A percentile compares a stretch with the other conserved stretches of the same genome.
phyloP scores from a whole-genome alignment of 2,888 invertebrate species.

The Dryobota labecula region DNA sequence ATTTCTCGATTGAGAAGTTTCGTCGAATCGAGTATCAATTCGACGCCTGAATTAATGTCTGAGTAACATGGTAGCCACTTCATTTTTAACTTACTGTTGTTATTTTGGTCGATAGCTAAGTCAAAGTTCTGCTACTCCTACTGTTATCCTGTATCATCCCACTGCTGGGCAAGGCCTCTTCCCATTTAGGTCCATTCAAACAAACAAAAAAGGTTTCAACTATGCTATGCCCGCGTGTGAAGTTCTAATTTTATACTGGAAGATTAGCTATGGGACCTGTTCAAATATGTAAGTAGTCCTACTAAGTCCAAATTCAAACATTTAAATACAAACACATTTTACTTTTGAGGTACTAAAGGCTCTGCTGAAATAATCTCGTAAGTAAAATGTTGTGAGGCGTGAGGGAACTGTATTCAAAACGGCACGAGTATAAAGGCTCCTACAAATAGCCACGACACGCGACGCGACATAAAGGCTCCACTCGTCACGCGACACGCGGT shows the following conservation, averaged over 20 bases:
- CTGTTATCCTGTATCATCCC: not conserved
- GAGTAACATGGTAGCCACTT: not conserved
- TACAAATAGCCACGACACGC: too few relatives aligned
- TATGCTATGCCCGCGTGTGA: not conserved
- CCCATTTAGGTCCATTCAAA: not conserved
- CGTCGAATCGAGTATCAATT: slow-evolving; percentile 19
- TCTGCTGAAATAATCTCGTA: slow-evolving; percentile 24
- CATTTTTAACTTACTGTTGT: slow-evolving; percentile 17
- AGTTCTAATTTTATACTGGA: not conserved
- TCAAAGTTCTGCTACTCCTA: not conserved
- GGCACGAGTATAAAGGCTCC: slow-evolving; percentile 42
- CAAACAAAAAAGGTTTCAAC: not conserved
- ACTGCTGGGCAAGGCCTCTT: not conserved
- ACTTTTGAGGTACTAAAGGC: slow-evolving; percentile 22
- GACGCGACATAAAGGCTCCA: too few relatives aligned
- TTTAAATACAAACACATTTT: slow-evolving; percentile 14
- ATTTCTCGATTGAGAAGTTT: not conserved
- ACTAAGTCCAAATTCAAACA: not conserved
- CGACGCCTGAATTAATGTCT: not conserved
- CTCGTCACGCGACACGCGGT: too few relatives aligned
- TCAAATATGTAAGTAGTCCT: not conserved
- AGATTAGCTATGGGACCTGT: not conserved
- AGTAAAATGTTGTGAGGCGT: slow-evolving; percentile 41
- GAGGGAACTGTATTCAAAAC: slow-evolving; percentile 60
- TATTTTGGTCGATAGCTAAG: not conserved